Base-by-base conservation (phyloP, 2,888 invertebrate species). In the Actias luna region DNA sequence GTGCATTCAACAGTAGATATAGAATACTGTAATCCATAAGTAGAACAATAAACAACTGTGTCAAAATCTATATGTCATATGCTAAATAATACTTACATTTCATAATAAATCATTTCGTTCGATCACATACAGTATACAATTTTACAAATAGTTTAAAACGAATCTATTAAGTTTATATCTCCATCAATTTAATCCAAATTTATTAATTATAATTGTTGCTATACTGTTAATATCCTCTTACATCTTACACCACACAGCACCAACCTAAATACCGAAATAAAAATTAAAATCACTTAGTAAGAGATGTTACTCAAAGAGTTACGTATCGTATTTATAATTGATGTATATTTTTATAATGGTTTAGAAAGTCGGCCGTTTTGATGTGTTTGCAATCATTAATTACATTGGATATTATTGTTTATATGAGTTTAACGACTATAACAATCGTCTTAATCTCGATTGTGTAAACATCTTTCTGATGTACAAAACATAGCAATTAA, bases 241-340 rank as follows among this genome's bases (percentile, higher is more conserved):
- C 22, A 29, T 39, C 42, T 62, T 62, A 33, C 57, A 33, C 61
- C 61, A 57, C 36, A 22, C 16, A 29, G 29, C 16, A 7, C 35
- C 55, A 60, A 60, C 64, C 59, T 42, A 59, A 27, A 59, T 59
- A 59, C 18, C 16, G 5, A 55, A 27, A 55, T 8, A 12, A 29
- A 33, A 52, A 63, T 59, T 63, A 55, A 59, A 63, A 59, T 59
- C 52, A 63, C n/a, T 59, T 63, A 59, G 33, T 46, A 55, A 25
- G 39, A 39, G 55, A 61, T 61, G 61, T 57, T 42, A 61, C 36
- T 61, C 35, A 55, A 61, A 60, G 33, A 36, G 29, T 62, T 62
- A 25, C 61, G 57, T 62, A 58, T 57, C 22, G 16, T 5, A 58
- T 36, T 16, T 33, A 18, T 62, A 62, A 62, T 58, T 62, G 61